These are phyloP conservation scores for Wasmannia auropunctata DNA, from an alignment of 1,140 invertebrate species.

Conservation along the genomic window DNA sequence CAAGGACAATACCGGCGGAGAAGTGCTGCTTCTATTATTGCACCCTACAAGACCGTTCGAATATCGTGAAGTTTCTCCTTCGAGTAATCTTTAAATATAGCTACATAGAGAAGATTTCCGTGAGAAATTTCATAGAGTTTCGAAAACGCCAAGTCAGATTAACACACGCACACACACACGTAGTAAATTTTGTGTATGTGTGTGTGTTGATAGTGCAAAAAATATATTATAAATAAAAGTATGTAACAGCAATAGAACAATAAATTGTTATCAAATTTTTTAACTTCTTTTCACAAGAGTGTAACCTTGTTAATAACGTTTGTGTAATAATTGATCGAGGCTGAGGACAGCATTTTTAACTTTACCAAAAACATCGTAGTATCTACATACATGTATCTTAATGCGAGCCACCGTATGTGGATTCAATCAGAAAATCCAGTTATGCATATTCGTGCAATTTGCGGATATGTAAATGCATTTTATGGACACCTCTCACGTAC, in stretches of 20 bases:
- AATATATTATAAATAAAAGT: background rate
- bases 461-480: slow-evolving; percentile 29
- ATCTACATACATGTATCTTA: background rate
- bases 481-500: background rate
- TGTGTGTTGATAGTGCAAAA: background rate
- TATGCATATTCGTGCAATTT: slow-evolving; percentile 1
- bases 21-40: slow-evolving; percentile 29
- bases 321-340: background rate
- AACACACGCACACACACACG: background rate
- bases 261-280: background rate
- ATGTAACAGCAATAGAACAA: background rate
- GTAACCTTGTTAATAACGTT: background rate
- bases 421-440: slow-evolving; percentile 33
- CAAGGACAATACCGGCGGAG: slow-evolving; percentile 33
- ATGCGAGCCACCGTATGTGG: background rate
- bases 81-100: background rate
- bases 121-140: slow-evolving; percentile 4
- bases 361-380: background rate
- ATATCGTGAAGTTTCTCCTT: slow-evolving; percentile 37
- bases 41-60: slow-evolving; percentile 18
- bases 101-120: background rate
- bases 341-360: background rate
- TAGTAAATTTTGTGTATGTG: background rate
- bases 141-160: background rate
- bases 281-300: no score